Percentiles rank a stretch among this genome's conserved stretches.
These are phyloP conservation scores for Gambusia yucatana DNA, from an alignment of 2,797 vertebrate species.

Conservation along the genomic window DNA sequence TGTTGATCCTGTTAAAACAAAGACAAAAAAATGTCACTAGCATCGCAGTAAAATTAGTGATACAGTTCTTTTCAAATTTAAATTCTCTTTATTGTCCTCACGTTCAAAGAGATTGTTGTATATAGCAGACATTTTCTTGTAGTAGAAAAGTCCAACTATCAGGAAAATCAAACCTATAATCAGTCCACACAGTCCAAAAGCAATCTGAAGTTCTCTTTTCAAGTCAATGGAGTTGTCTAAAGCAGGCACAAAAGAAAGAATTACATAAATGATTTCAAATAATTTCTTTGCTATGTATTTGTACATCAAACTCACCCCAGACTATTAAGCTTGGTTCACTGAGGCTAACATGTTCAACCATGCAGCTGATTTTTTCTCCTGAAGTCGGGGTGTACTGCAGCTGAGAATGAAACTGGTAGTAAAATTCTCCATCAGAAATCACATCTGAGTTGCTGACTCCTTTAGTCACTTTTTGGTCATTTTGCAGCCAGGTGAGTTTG, in stretches of 20 bases:
- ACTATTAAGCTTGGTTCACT: conserved; percentile 24
- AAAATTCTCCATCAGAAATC: conserved; percentile 68
- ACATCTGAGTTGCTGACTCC: conserved; percentile 23
- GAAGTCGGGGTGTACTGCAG: conserved; percentile 59
- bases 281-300: neutral
- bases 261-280: neutral
- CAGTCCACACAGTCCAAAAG: conserved; percentile 13
- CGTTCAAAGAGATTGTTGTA: neutral
- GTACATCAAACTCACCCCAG: conserved; percentile 60
- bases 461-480: conserved; percentile 40
- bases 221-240: conserved; percentile 16
- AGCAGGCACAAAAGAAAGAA: neutral
- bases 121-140: conserved; percentile 15
- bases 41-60: too few species aligned
- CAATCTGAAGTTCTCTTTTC: neutral
- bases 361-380: conserved; percentile 71
- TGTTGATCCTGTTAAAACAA: too few species aligned
- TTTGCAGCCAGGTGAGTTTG: conserved; percentile 64
- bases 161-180: neutral
- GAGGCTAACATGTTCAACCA: conserved; percentile 66
- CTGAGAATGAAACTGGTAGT: conserved; percentile 72
- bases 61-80: too few species aligned
- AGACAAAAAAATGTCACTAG: too few species aligned
- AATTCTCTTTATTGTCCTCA: too few species aligned
- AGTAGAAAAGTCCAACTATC: conserved; percentile 22